Evolutionary conservation across 2,888 invertebrate genomes (phyloP), one percentile per base, ranked within the genome.

Genomic region (Reticulitermes lucifugus): DNA sequence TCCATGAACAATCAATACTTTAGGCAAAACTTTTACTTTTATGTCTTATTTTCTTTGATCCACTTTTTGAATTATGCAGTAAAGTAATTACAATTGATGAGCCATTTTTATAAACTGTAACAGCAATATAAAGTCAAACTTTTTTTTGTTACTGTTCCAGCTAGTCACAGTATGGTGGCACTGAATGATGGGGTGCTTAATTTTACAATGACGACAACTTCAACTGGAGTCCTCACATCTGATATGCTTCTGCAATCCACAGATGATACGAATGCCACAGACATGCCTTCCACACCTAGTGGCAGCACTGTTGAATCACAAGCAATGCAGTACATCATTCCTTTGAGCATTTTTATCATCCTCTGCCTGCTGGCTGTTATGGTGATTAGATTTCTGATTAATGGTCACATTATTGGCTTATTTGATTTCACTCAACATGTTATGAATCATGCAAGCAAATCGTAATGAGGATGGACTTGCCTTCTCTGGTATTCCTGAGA

Each of bases 271-370:
- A 79, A 79, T 46, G 79, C 55, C 25, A 79, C 79, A 79, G 51
- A 51, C 79, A 25, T 55, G n/a, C 46, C 75, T 41, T 25, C 43
- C 12, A 3, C 46, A 46, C 21, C 77, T 41, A n/a, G 9, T 46
- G 75, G 12, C 12, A 46, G 41, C 22, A 21, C 14, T 43, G 43
- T 22, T 43, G 43, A 77, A n/a, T 46, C 75, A 77, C 43, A 77
- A 43, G 75, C 43, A n/a, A 41, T 77, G 22, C 43, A 46, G 22
- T 77, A 77, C 75, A 43, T 77, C 14, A 46, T 46, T 12, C 75
- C 75, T 29, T 46, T 77, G 35, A n/a, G 75, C 21, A 41, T 77
- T 43, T 87, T 86, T 18, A 18, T 18, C 5, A 12, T 55, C 55
- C 55, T 55, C 18, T 55, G 55, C 55, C 14, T 55, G 55, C 55